Base-by-base conservation (phyloP, 2,797 vertebrate species). In the Peromyscus aztecus region DNA sequence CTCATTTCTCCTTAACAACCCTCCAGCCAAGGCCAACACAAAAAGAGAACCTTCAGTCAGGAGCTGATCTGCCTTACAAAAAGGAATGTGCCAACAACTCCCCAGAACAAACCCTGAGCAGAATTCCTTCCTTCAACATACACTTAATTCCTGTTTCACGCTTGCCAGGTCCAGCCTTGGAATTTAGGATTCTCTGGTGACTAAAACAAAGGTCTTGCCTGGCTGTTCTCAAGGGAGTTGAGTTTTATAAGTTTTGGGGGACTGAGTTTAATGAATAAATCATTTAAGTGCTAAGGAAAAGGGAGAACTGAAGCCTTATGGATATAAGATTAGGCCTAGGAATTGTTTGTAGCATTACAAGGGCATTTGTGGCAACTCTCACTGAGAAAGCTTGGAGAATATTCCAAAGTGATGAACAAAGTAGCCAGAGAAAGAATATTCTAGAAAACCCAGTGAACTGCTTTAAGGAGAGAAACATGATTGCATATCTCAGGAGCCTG, bases 101-200 rank as follows among this genome's bases (percentile, higher is more conserved):
- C 13, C 29, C 24, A 9, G 24, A 89, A 77, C 16, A 67, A 57
- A 34, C 52, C 34, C 16, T 65, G 34, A 90, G 34, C 24, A 88
- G 34, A 91, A 87, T 94, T 69, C 27, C 59, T 91, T 93, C 6
- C 78, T 71, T 89, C 21, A 65, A 63, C 29, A 92, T 43, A 43
- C 86, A 75, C 81, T 90, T 90, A 95, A 65, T 90, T 27, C 81
- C 19, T 17, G 83, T 9, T 23, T 94, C 46, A 4, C 23, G 78
- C 6, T 11, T 88, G 4, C 23, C 0, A 61, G 49, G 57, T 40
- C 80, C 10, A 49, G 2, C n/a, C 59, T 78, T 81, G 46, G 19
- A 85, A 55, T 34, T 78, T 67, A 34, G 13, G 11, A 34, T 46
- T 29, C 29, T 80, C 89, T 34, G 73, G 65, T 43, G 57, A 91